These are phyloP conservation scores for Oenanthe oenanthe DNA, from an alignment of 2,113 vertebrate species.

Conservation along the genomic window DNA sequence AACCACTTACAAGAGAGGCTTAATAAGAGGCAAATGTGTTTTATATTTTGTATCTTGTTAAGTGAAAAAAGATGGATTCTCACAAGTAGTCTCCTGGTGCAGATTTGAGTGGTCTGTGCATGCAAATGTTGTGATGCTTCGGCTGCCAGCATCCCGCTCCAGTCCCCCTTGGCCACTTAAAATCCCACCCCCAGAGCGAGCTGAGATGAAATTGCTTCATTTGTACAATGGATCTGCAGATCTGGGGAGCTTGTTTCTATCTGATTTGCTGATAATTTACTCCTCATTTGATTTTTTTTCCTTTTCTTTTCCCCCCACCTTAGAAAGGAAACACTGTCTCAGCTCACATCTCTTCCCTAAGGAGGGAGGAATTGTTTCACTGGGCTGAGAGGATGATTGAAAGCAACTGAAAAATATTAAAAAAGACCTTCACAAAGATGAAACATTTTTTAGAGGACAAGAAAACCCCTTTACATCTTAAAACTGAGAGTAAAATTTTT, in stretches of 20 bases:
- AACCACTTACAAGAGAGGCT: conserved; percentile 81
- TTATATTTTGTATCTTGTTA: conserved; percentile 85
- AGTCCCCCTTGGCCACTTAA: conserved; percentile 76
- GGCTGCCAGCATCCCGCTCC: conserved; percentile 67
- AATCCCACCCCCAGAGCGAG: conserved; percentile 60
- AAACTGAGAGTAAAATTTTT: background rate
- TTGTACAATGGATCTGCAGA: conserved; percentile 73
- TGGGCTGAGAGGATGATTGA: conserved; percentile 13
- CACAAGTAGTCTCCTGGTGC: conserved; percentile 80
- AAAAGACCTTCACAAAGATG: conserved; percentile 34
- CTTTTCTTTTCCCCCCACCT: background rate
- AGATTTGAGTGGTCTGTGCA: conserved; percentile 76
- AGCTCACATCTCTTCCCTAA: conserved; percentile 26
- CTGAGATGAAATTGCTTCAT: conserved; percentile 74
- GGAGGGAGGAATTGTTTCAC: conserved; percentile 35
- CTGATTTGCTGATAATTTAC: conserved; percentile 77
- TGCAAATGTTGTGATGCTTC: conserved; percentile 71
- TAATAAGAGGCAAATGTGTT: conserved; percentile 85
- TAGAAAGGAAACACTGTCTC: background rate
- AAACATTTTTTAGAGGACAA: conserved; percentile 6
- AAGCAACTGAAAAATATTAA: conserved; percentile 48
- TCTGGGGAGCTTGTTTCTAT: conserved; percentile 75
- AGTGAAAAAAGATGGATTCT: conserved; percentile 83
- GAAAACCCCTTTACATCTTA: conserved; percentile 43
- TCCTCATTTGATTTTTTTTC: conserved; percentile 59